Evolutionary conservation across 1,140 invertebrate genomes (phyloP).

Genomic region (Zeugodacus cucurbitae): DNA sequence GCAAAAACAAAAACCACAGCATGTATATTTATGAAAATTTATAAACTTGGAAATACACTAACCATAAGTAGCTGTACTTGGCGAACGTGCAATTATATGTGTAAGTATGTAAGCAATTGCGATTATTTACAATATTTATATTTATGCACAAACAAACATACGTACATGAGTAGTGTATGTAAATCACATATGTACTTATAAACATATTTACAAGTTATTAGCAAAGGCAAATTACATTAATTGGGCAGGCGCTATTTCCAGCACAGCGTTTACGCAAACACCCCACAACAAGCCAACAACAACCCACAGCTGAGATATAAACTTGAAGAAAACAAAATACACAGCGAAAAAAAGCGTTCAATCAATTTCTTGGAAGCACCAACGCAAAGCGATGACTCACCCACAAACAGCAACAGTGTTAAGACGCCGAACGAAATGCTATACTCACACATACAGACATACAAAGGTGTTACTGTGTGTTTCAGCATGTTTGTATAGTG

Average conservation of each 20-base stretch:
- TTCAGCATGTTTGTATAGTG: background rate
- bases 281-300: background rate
- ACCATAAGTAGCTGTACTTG: too few species aligned
- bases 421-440: background rate
- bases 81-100: too few species aligned
- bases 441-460: background rate
- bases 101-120: too few species aligned
- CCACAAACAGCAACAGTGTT: background rate
- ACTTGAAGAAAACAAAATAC: background rate
- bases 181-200: background rate
- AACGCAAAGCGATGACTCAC: conserved; percentile 19
- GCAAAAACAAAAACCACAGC: background rate
- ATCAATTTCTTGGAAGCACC: conserved; percentile 31
- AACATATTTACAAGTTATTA: background rate
- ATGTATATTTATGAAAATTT: background rate
- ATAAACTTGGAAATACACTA: too few species aligned
- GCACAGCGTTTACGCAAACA: background rate
- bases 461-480: background rate
- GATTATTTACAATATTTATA: too few species aligned
- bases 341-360: background rate
- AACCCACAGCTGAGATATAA: conserved; percentile 21
- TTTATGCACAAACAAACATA: background rate
- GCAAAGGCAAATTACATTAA: background rate
- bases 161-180: background rate
- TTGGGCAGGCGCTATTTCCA: background rate